A percentile compares a stretch with the other conserved stretches of the same genome.
These are phyloP conservation scores for Eudyptes chrysolophus DNA, from an alignment of 2,113 vertebrate species.

Conservation along the genomic window DNA sequence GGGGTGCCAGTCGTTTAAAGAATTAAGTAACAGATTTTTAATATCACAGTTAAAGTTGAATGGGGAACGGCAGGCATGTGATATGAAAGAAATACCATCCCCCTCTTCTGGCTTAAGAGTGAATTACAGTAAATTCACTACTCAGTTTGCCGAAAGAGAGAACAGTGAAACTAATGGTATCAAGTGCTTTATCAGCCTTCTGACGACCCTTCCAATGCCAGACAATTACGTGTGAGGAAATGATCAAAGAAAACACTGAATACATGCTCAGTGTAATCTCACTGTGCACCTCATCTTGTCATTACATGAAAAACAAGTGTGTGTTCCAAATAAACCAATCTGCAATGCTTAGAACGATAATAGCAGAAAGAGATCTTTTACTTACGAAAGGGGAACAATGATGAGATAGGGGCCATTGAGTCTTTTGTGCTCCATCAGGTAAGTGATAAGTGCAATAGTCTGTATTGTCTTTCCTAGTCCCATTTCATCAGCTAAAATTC, in stretches of 20 bases:
- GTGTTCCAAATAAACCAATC: not conserved
- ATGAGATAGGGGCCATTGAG: slow-evolving; percentile 97
- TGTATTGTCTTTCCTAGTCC: slow-evolving; percentile 98
- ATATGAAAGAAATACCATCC: not conserved
- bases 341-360: not conserved
- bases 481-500: slow-evolving; percentile 98
- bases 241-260: not conserved
- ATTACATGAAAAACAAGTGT: not conserved
- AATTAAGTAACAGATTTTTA: not conserved
- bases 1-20: not conserved
- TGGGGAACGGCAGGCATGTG: not conserved
- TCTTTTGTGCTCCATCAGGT: slow-evolving; percentile 97
- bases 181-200: not conserved
- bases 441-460: slow-evolving; percentile 97
- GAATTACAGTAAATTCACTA: not conserved
- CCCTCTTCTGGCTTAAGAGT: not conserved
- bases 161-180: not conserved
- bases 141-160: no score
- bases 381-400: slow-evolving; percentile 98
- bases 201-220: not conserved
- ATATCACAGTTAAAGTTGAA: not conserved
- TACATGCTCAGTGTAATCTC: not conserved
- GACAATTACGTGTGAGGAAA: not conserved
- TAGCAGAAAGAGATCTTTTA: slow-evolving; percentile 20
- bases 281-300: not conserved